Percentiles rank a stretch among this genome's conserved stretches.
phyloP scores from a whole-genome alignment of 2,113 vertebrate species.

The Pterophyllum scalare region DNA sequence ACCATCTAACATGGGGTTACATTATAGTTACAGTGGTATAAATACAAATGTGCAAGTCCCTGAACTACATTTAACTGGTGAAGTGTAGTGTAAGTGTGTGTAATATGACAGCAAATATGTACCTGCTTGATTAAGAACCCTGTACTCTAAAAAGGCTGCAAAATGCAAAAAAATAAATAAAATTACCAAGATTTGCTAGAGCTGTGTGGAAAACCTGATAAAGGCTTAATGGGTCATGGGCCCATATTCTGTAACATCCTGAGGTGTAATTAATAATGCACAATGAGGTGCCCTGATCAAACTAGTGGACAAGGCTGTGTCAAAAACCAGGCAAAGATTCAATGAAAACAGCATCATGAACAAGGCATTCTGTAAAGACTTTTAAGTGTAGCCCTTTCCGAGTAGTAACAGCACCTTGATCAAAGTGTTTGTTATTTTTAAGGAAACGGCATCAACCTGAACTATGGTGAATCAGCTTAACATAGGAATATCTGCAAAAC shows the following conservation, averaged over 20 bases:
- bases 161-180: conserved; percentile 2
- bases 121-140: neutral
- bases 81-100: neutral
- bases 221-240: conserved; percentile 31
- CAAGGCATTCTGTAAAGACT: neutral
- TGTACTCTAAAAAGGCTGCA: conserved; percentile 24
- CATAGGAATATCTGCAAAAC: neutral
- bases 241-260: conserved; percentile 58
- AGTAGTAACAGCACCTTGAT: neutral
- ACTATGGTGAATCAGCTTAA: neutral
- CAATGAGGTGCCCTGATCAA: conserved; percentile 42
- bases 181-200: conserved; percentile 21
- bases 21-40: conserved; percentile 21
- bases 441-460: neutral
- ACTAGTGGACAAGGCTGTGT: neutral
- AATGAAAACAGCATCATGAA: conserved; percentile 18
- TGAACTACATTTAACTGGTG: conserved; percentile 24
- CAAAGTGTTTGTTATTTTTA: neutral
- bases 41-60: conserved; percentile 32
- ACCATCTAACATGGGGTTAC: neutral
- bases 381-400: neutral
- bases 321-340: conserved; percentile 29
- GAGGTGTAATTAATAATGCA: conserved; percentile 68
- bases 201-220: conserved; percentile 43
- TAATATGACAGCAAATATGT: neutral